phyloP scores from a whole-genome alignment of 2,888 invertebrate species.

The Pseudoips prasinana region DNA sequence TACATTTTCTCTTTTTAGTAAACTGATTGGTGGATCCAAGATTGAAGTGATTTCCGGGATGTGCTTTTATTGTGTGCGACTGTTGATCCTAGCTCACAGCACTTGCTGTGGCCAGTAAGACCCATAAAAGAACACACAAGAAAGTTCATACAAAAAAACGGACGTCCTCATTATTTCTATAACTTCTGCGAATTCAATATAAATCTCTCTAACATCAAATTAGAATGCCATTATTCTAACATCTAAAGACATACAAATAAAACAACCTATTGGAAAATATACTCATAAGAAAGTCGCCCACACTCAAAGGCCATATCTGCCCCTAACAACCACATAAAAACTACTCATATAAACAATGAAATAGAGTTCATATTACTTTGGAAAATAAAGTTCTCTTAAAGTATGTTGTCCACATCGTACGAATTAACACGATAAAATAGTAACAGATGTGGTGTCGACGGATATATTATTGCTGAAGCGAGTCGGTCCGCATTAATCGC shows the following conservation, averaged over 20 bases:
- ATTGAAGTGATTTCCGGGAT: too few species aligned
- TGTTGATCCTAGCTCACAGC: too few species aligned
- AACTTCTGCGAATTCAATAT: too few species aligned
- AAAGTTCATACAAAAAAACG: too few species aligned
- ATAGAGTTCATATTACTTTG: conserved; percentile 11
- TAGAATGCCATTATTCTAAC: conserved; percentile 21
- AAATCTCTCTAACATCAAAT: conserved; percentile 5
- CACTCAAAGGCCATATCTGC: conserved; percentile 3
- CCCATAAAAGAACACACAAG: too few species aligned
- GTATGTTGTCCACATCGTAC: conserved; percentile 37
- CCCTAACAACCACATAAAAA: conserved; percentile 1
- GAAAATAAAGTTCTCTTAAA: conserved; percentile 7
- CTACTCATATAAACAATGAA: neutral
- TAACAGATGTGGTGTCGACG: conserved; percentile 57
- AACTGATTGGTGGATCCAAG: too few species aligned
- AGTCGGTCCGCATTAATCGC: conserved; percentile 42
- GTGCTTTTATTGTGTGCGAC: too few species aligned
- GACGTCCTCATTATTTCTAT: too few species aligned
- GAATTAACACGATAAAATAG: conserved; percentile 60
- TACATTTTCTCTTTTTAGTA: too few species aligned
- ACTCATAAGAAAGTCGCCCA: conserved; percentile 9
- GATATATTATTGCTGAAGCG: conserved; percentile 52
- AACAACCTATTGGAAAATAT: conserved; percentile 27
- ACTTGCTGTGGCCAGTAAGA: too few species aligned
- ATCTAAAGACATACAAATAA: conserved; percentile 12